Conservation (phyloP, 1,140 invertebrate species). For the Drosophila neocordata region DNA sequence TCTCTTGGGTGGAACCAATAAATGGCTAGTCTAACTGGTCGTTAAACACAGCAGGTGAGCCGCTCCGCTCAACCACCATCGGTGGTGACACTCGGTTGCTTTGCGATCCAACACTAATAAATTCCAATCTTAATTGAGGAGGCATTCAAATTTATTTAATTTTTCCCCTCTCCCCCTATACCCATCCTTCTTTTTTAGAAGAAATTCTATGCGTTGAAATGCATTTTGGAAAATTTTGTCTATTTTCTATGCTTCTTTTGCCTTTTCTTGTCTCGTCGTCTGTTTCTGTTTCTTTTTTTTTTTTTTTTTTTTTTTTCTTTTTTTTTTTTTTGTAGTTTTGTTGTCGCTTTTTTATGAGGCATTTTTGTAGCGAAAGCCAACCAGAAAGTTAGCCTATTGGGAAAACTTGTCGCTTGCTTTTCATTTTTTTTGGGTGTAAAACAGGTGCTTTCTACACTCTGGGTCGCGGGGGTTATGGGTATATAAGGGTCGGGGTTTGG, state of each 20-base stretch:
- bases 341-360: slow-evolving; percentile 66
- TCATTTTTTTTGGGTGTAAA: slow-evolving; percentile 50
- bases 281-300: slow-evolving; percentile 30
- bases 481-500: slow-evolving; percentile 20
- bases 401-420: slow-evolving; percentile 68
- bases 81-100: slow-evolving; percentile 2
- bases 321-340: slow-evolving; percentile 40
- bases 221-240: slow-evolving; percentile 13
- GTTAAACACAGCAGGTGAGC: slow-evolving; percentile 66
- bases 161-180: neutral
- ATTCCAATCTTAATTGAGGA: slow-evolving; percentile 68
- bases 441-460: slow-evolving; percentile 71
- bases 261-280: no score
- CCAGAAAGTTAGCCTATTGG: slow-evolving; percentile 40
- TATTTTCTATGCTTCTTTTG: slow-evolving; percentile 17
- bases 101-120: slow-evolving; percentile 43
- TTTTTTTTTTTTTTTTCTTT: slow-evolving; percentile 24
- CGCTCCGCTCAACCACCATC: slow-evolving; percentile 37
- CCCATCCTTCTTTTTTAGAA: slow-evolving; percentile 7
- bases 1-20: neutral
- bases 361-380: slow-evolving; percentile 78
- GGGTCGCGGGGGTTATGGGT: slow-evolving; percentile 1
- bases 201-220: slow-evolving; percentile 64
- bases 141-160: slow-evolving; percentile 62
- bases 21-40: slow-evolving; percentile 31